Base-by-base conservation (phyloP, 2,797 vertebrate species). In the Poecilia wingei region DNA sequence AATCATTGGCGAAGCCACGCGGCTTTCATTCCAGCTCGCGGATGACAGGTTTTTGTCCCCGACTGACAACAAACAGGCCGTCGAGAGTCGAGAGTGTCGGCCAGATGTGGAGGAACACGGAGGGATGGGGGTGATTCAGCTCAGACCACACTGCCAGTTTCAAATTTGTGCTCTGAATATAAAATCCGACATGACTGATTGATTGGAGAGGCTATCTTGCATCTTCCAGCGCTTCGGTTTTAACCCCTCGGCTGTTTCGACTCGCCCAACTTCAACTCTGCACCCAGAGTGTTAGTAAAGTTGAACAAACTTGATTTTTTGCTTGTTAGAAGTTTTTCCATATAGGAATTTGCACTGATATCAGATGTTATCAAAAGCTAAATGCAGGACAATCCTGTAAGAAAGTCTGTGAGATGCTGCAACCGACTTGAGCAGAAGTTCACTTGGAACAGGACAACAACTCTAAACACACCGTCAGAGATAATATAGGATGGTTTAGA, bases 101-200 rank as follows among this genome's bases (percentile, higher is more conserved):
- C 86, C 89, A 91, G 90, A 92, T 90, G 93, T 87, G 7, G 74
- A 92, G 72, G 83, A 85, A 82, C 82, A 89, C 22, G 82, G 83
- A 86, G 86, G 85, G 77, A 81, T 79, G 22, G 70, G 73, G 73
- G 74, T 46, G 84, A 78, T 85, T 20, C 18, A 64, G 76, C 51
- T 80, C 82, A 87, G 86, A 85, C 83, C 79, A 76, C 77, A 81
- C 75, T 1, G 61, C 79, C 18, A 80, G 59, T 47, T 6, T 28
- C 14, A 72, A 25, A 47, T 72, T 71, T 53, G n/a, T 69, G 18
- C 39, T 77, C 39, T 71, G 16, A 71, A 69, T 53, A 68, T 20
- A 22, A 71, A 78, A 77, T 79, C 77, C 36, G 41, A 41, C 36
- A 2, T 68, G 64, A 68, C 9, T 68, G 18, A 68, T 41, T 68